Evolutionary conservation across 2,113 vertebrate species (phyloP).

Genomic region (Paraplagusia blochii): DNA sequence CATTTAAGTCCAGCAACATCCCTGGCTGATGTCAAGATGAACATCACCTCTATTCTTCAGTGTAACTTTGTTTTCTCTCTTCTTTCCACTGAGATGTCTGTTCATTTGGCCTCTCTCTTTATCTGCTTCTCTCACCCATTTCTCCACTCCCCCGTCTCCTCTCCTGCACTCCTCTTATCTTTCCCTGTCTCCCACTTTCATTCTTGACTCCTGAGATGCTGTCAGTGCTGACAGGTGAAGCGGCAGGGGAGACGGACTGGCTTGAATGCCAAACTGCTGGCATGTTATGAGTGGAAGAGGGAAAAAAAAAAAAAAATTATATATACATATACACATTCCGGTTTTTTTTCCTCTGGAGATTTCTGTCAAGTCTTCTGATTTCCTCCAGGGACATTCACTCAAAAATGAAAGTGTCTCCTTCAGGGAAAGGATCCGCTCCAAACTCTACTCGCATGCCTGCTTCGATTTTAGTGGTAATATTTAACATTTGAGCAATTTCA

Average conservation of each 20-base stretch:
- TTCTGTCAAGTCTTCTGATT: conserved; percentile 61
- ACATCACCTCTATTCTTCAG: conserved; percentile 11
- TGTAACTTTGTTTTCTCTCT: conserved; percentile 31
- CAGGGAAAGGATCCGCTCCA: conserved; percentile 7
- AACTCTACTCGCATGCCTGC: background rate
- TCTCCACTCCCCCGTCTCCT: conserved; percentile 4
- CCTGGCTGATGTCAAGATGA: conserved; percentile 10
- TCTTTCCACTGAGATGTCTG: conserved; percentile 6
- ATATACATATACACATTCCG: conserved; percentile 23
- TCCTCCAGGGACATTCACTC: conserved; percentile 43
- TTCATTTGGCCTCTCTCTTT: conserved; percentile 17
- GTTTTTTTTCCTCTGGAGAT: conserved; percentile 46
- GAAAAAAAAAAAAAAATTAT: background rate
- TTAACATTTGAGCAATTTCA: conserved; percentile 7
- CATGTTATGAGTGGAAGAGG: conserved; percentile 33
- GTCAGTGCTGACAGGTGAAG: conserved; percentile 66
- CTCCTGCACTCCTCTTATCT: conserved; percentile 31
- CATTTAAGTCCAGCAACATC: background rate
- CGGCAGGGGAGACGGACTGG: conserved; percentile 48
- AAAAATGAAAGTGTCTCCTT: conserved; percentile 49
- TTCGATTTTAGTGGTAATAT: conserved; percentile 4
- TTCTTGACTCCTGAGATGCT: conserved; percentile 64
- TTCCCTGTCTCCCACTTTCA: conserved; percentile 39
- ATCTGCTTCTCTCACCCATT: background rate
- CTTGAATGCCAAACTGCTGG: conserved; percentile 47